Base-by-base conservation (phyloP, 1,140 invertebrate species). In the Achroia grisella region DNA sequence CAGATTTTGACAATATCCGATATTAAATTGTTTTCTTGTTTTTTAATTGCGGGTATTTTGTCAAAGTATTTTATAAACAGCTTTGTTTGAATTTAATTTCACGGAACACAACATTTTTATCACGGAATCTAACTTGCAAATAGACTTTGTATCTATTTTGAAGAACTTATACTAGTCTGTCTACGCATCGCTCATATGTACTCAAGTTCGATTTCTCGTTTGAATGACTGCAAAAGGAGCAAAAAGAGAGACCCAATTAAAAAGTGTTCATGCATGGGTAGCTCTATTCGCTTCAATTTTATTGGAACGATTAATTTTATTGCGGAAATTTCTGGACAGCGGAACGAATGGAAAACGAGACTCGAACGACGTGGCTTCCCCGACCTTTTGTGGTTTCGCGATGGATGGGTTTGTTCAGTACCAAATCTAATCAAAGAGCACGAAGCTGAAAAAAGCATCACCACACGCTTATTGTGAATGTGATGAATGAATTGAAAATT, bases 251-350 rank as follows among this genome's bases (percentile, higher is more conserved):
- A 70, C 69, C 69, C 75, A 75, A 79, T 77, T 79, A 75, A 79
- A 79, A 79, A 76, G 72, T 75, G 67, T 76, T 76, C 71, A 76
- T 67, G 72, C 72, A 77, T 73, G 71, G 69, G 45, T 59, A 53
- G 67, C 49, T 73, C 68, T 71, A 73, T 79, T 76, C 72, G 65
- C 51, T 69, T 63, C 62, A 67, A 71, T 80, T 83, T 80, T 80
- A 83, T 84, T 79, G 77, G 70, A 75, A 71, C 77, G 71, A 84
- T 84, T 84, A 84, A 84, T 81, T 84, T 84, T 80, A 84, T 80
- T 81, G 77, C 72, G 62, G 75, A 84, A 84, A 78, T 81, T 84
- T 84, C 75, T 84, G 77, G 75, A 79, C 77, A 76, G 68, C 71
- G 75, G 62, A 78, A 80, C 74, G 70, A 82, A 83, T 83, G 71